These are phyloP conservation scores for Pammene fasciana DNA, from an alignment of 2,888 invertebrate genomes.

Conservation along the genomic window DNA sequence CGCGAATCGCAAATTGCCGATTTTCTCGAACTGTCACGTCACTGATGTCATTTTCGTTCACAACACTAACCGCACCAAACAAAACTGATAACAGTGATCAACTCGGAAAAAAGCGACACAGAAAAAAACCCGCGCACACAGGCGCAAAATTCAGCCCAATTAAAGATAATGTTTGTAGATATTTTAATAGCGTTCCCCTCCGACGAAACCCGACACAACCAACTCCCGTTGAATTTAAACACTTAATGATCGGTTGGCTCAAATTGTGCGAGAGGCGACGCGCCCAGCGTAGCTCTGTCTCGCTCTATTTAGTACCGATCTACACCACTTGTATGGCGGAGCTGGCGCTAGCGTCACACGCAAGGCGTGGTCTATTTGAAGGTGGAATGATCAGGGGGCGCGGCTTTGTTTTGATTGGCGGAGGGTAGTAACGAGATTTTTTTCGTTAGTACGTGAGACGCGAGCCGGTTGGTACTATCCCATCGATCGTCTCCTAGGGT, in stretches of 20 bases:
- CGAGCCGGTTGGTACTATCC: constrained; percentile 75
- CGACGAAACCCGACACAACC: constrained; percentile 83
- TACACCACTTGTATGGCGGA: constrained; percentile 70
- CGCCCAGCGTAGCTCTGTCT: constrained; percentile 70
- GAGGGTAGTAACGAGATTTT: constrained; percentile 67
- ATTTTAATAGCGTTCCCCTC: constrained; percentile 83
- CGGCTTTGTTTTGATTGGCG: constrained; percentile 62
- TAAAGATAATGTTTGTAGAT: constrained; percentile 84
- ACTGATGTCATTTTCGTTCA: constrained; percentile 75
- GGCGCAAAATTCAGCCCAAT: constrained; percentile 82
- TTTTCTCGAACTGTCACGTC: constrained; percentile 61
- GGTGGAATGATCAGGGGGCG: constrained; percentile 66
- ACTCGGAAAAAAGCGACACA: constrained; percentile 78
- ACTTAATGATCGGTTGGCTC: constrained; percentile 83
- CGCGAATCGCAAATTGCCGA: constrained; percentile 48
- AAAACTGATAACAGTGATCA: constrained; percentile 79
- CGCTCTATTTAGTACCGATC: constrained; percentile 71
- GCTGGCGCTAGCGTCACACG: constrained; percentile 65
- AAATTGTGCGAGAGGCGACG: constrained; percentile 83
- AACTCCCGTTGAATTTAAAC: constrained; percentile 83
- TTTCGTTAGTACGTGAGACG: constrained; percentile 73
- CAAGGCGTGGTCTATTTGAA: constrained; percentile 60
- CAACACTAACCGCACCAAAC: constrained; percentile 59
- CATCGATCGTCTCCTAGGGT: constrained; percentile 78
- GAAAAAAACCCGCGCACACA: constrained; percentile 78